A percentile compares a stretch with the other conserved stretches of the same genome.
These are phyloP conservation scores for Ploceus nigricollis DNA, from an alignment of 2,113 vertebrate species.

Conservation along the genomic window DNA sequence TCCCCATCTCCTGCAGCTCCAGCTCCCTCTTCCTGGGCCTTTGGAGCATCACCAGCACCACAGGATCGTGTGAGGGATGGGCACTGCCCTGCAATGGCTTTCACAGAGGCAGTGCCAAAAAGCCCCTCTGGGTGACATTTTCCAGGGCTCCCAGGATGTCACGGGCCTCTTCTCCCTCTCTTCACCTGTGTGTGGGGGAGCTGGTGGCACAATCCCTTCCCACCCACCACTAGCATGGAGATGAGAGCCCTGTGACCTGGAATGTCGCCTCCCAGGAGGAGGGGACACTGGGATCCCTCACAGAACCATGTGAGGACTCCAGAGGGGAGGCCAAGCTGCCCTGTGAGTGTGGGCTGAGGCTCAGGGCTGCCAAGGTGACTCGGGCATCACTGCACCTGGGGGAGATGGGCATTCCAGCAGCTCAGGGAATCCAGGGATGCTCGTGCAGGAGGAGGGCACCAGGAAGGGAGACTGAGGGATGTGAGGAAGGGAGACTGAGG, in stretches of 20 bases:
- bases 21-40: background rate
- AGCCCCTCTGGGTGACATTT: background rate
- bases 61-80: rapidly evolving
- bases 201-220: background rate
- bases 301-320: rapidly evolving
- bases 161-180: background rate
- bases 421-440: background rate
- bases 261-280: background rate
- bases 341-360: rapidly evolving
- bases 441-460: background rate
- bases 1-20: background rate
- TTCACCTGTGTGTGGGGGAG: rapidly evolving
- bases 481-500: background rate
- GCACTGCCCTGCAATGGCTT: background rate
- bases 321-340: background rate
- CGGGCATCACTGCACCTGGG: rapidly evolving
- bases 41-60: rapidly evolving
- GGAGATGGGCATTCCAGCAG: rapidly evolving
- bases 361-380: background rate
- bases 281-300: background rate
- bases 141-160: background rate
- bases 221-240: rapidly evolving
- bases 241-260: background rate
- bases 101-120: background rate
- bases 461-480: background rate